Percentiles rank a stretch among this genome's conserved stretches.
phyloP scores from a whole-genome alignment of 2,888 invertebrate genomes.

The Drosophila tanythrix region DNA sequence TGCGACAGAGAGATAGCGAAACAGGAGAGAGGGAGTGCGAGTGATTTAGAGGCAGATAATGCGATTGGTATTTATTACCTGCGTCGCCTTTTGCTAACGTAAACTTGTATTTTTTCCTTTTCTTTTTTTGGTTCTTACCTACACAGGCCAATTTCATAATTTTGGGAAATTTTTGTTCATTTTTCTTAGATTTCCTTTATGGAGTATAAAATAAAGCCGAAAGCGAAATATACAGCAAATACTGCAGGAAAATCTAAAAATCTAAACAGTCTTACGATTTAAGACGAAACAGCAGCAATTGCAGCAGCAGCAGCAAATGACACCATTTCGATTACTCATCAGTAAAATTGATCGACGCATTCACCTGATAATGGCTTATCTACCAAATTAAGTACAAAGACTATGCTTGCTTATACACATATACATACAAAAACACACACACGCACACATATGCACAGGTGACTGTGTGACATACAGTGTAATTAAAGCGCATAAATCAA shows the following conservation, averaged over 20 bases:
- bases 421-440: not conserved
- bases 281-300: slow-evolving; percentile 42
- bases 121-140: slow-evolving; percentile 45
- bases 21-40: slow-evolving; percentile 15
- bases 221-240: not conserved
- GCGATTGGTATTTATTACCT: slow-evolving; percentile 44
- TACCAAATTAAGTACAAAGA: slow-evolving; percentile 41
- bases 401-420: slow-evolving; percentile 4
- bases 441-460: not conserved
- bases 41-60: slow-evolving; percentile 16
- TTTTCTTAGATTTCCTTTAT: slow-evolving; percentile 11
- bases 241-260: not conserved
- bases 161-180: slow-evolving; percentile 19
- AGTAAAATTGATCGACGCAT: slow-evolving; percentile 27
- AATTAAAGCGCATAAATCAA: slow-evolving; percentile 47
- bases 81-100: slow-evolving; percentile 30
- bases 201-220: not conserved
- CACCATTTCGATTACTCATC: slow-evolving; percentile 59
- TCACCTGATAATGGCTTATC: slow-evolving; percentile 60
- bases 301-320: slow-evolving; percentile 7
- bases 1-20: not conserved
- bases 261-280: slow-evolving; percentile 21
- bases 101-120: slow-evolving; percentile 1
- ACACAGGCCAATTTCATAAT: slow-evolving; percentile 42
- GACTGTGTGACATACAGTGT: slow-evolving; percentile 34